Conservation (phyloP, 2,797 vertebrate species). For the Rhinichthys osculus region DNA sequence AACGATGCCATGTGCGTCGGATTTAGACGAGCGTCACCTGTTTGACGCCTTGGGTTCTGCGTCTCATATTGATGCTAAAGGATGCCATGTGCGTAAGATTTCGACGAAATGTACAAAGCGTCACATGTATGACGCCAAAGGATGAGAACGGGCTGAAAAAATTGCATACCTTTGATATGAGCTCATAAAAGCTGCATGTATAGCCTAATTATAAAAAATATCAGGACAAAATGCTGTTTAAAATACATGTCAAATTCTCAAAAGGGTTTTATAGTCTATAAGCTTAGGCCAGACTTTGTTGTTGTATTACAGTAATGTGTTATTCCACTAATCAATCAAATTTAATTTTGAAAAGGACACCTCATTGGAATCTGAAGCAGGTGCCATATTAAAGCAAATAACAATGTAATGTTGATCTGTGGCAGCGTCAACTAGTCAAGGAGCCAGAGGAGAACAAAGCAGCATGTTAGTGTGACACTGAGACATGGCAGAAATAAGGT, state of each 20-base stretch:
- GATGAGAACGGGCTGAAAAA: no score
- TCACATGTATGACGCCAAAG: no score
- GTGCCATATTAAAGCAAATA: constrained; percentile 71
- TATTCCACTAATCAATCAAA: neutral
- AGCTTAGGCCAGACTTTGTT: neutral
- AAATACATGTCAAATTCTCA: neutral
- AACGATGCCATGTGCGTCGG: no score
- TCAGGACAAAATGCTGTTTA: neutral
- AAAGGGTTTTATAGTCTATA: neutral
- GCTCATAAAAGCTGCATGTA: neutral
- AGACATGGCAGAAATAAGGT: constrained; percentile 73
- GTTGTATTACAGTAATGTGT: neutral
- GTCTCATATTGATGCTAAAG: no score
- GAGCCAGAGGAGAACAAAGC: constrained; percentile 70
- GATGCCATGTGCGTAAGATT: no score
- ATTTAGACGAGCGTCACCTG: no score
- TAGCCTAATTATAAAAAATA: neutral
- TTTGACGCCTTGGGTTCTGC: no score
- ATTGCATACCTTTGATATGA: neutral
- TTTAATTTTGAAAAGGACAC: neutral
- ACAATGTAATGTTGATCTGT: constrained; percentile 66
- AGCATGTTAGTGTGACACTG: constrained; percentile 72
- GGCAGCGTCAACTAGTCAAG: constrained; percentile 61
- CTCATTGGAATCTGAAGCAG: constrained; percentile 54
- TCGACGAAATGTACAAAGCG: no score